These are phyloP conservation scores for Oegoconia quadripuncta DNA, from an alignment of 2,888 invertebrate species.

Conservation along the genomic window DNA sequence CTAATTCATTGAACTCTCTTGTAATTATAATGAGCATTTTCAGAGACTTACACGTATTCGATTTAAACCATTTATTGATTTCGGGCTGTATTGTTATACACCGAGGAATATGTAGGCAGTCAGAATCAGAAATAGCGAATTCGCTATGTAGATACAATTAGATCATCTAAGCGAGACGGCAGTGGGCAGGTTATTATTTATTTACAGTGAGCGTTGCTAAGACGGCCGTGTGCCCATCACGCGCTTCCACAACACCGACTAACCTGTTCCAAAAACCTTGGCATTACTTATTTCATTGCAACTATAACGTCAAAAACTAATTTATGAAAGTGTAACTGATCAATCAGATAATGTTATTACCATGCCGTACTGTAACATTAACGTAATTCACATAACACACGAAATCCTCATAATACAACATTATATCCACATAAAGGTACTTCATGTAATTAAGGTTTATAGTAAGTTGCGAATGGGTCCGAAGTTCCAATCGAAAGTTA, in stretches of 20 bases:
- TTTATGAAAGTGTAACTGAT: no score
- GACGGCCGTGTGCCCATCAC: conserved; percentile 47
- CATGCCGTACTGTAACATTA: no score
- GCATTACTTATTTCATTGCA: conserved; percentile 33
- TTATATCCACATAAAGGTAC: no score
- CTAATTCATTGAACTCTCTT: no score
- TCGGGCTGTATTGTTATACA: not conserved
- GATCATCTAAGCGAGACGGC: no score
- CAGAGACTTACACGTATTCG: not conserved
- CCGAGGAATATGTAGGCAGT: conserved; percentile 30
- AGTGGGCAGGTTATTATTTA: no score
- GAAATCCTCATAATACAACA: no score
- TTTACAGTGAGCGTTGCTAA: conserved; percentile 61
- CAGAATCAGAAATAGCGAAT: conserved; percentile 63
- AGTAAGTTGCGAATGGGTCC: conserved; percentile 31
- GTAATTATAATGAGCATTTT: no score
- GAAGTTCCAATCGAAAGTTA: conserved; percentile 41
- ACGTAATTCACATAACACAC: no score
- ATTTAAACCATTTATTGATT: not conserved
- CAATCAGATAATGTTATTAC: no score
- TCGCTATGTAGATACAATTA: conserved; percentile 62
- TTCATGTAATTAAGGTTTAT: conserved; percentile 26
- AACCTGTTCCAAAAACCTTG: conserved; percentile 54
- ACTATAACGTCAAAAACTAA: no score
- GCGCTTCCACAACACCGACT: conserved; percentile 49